A percentile compares a stretch with the other conserved stretches of the same genome.
These are phyloP conservation scores for Pseudoatta argentina DNA, from an alignment of 1,140 invertebrate species.

Conservation along the genomic window DNA sequence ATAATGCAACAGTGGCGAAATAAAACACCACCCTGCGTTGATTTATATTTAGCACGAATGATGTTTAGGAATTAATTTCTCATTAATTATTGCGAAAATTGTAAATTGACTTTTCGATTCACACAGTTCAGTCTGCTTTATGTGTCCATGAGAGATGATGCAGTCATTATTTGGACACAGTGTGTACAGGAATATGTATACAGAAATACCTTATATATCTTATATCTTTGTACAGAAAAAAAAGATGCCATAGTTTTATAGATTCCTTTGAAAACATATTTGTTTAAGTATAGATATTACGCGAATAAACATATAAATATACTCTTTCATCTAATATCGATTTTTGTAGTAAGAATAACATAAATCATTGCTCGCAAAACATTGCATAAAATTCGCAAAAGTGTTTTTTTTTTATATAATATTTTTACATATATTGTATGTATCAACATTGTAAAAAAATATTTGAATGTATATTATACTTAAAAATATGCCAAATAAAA, in stretches of 20 bases:
- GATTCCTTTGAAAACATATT: not conserved
- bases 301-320: not conserved
- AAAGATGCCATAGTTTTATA: not conserved
- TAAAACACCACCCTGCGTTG: too few relatives aligned
- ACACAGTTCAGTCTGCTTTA: too few relatives aligned
- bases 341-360: not conserved
- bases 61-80: too few relatives aligned
- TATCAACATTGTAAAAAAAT: not conserved
- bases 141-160: too few relatives aligned
- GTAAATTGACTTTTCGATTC: too few relatives aligned
- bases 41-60: too few relatives aligned
- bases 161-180: too few relatives aligned
- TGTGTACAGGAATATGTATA: too few relatives aligned
- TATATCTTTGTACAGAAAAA: not conserved
- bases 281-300: not conserved
- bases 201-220: too few relatives aligned
- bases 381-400: not conserved
- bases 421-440: not conserved
- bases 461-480: not conserved
- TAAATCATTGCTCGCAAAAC: not conserved
- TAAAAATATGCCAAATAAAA: slow-evolving; percentile 10
- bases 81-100: too few relatives aligned
- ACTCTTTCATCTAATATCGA: not conserved
- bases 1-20: too few relatives aligned
- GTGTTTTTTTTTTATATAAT: slow-evolving; percentile 10